These are phyloP conservation scores for Erethizon dorsatum DNA, from an alignment of 2,797 vertebrate species.

Conservation along the genomic window DNA sequence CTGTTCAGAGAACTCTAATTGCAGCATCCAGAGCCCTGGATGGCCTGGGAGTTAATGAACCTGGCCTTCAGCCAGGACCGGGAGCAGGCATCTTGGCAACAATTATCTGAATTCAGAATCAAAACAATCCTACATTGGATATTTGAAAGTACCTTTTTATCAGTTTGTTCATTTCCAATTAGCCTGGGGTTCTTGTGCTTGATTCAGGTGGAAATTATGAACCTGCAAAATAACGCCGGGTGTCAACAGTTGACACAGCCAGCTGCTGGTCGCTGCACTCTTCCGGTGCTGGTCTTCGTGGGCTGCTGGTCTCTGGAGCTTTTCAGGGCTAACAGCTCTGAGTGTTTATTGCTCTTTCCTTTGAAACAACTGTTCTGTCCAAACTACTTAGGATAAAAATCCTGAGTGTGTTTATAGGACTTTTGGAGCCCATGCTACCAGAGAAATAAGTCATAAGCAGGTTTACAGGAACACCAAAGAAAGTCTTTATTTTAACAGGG, in stretches of 20 bases:
- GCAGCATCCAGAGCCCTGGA: fast-evolving
- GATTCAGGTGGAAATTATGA: neutral
- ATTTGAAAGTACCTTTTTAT: neutral
- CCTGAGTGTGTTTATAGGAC: neutral
- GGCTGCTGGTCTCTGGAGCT: neutral
- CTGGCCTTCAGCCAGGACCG: neutral
- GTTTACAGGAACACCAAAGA: neutral
- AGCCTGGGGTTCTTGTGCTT: neutral
- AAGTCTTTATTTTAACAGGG: neutral
- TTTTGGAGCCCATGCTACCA: neutral
- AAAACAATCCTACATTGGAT: neutral
- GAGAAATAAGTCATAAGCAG: neutral
- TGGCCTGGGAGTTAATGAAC: neutral
- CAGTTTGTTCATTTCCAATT: neutral
- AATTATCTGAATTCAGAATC: neutral
- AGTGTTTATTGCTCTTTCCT: neutral
- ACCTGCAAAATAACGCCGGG: neutral
- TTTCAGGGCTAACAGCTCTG: neutral
- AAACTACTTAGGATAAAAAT: neutral
- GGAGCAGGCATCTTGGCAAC: neutral
- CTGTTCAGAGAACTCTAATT: neutral
- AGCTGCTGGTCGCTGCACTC: neutral
- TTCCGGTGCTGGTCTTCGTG: neutral
- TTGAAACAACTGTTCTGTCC: neutral
- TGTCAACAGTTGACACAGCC: neutral